These are phyloP conservation scores for Heterotilapia buettikoferi DNA, from an alignment of 2,113 vertebrate species.

Conservation along the genomic window DNA sequence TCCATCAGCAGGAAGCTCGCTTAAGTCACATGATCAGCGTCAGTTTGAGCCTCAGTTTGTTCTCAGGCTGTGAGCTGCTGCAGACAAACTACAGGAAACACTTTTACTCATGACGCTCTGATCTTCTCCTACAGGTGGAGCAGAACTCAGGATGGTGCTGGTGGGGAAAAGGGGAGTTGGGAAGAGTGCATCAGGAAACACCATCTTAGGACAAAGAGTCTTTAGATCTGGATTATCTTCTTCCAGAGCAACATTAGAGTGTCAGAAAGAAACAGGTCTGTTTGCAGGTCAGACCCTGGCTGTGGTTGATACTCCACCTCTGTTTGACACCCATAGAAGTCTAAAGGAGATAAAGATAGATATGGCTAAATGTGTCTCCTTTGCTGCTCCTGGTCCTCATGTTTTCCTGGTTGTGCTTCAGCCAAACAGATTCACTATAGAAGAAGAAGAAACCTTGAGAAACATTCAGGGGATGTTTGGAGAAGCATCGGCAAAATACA, in stretches of 20 bases:
- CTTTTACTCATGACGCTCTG: accelerated
- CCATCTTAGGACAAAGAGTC: accelerated
- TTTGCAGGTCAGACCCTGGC: accelerated
- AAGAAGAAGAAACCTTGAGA: accelerated
- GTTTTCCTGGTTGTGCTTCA: accelerated
- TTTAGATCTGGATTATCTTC: accelerated
- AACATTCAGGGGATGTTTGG: accelerated
- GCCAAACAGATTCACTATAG: accelerated
- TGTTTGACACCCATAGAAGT: accelerated
- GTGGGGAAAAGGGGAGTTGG: accelerated
- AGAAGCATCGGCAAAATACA: too few relatives aligned
- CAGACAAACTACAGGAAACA: background rate
- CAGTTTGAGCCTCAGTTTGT: too few relatives aligned
- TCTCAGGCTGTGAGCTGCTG: background rate
- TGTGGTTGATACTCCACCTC: accelerated
- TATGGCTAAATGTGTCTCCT: accelerated
- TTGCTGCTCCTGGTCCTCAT: background rate
- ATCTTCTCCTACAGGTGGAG: background rate
- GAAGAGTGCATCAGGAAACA: accelerated
- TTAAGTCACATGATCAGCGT: too few relatives aligned
- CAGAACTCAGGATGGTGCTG: accelerated
- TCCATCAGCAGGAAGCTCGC: background rate
- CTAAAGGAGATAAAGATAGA: accelerated
- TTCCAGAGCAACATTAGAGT: accelerated
- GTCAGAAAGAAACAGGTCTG: accelerated